phyloP scores from a whole-genome alignment of 2,888 invertebrate genomes.

The Melipona bicolor region DNA sequence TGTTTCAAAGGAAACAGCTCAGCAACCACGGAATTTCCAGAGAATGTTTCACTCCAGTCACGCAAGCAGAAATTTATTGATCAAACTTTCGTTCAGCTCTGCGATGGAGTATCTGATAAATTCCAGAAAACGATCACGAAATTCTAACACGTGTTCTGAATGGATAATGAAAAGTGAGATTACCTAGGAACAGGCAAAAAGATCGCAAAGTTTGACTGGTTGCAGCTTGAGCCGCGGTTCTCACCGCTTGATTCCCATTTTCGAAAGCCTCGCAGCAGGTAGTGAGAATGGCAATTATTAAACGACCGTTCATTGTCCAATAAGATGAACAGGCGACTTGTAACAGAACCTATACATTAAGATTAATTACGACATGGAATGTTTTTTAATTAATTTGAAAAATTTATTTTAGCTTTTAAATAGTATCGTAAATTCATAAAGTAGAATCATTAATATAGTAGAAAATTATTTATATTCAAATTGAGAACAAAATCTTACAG shows the following conservation, averaged over 20 bases:
- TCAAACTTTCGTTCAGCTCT: slow-evolving; percentile 55
- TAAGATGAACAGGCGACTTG: slow-evolving; percentile 95
- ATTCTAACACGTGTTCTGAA: not conserved
- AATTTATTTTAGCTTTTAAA: not conserved
- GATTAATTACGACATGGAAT: not conserved
- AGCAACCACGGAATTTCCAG: slow-evolving; percentile 7
- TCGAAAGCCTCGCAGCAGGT: slow-evolving; percentile 94
- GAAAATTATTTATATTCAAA: too few relatives aligned
- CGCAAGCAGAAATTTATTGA: slow-evolving; percentile 64
- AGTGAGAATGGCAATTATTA: slow-evolving; percentile 94
- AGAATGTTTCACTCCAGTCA: slow-evolving; percentile 23
- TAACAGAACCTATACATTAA: slow-evolving; percentile 87
- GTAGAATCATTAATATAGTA: too few relatives aligned
- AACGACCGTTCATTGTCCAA: slow-evolving; percentile 94
- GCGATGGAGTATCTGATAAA: not conserved
- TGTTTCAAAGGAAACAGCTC: not conserved
- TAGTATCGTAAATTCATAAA: not conserved
- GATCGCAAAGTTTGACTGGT: slow-evolving; percentile 95
- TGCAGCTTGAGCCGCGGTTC: slow-evolving; percentile 95
- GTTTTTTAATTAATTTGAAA: not conserved
- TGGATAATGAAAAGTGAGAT: slow-evolving; percentile 25
- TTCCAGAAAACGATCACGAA: not conserved
- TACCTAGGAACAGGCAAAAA: slow-evolving; percentile 93
- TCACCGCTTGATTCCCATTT: slow-evolving; percentile 91
- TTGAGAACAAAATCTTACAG: too few relatives aligned